phyloP scores from a whole-genome alignment of 2,113 vertebrate genomes.

The Anhinga rufa region DNA sequence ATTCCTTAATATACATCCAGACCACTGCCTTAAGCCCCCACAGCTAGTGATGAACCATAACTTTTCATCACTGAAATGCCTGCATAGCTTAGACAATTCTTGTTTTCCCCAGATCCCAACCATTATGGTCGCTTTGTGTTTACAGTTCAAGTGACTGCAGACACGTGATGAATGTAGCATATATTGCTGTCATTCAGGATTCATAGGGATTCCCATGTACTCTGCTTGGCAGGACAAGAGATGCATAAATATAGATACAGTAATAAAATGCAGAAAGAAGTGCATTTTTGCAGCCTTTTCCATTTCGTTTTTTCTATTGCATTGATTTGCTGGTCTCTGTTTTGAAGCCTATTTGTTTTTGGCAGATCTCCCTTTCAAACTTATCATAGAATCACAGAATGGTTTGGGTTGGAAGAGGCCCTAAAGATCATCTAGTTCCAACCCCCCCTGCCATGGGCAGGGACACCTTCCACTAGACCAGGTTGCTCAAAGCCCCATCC shows the following conservation, averaged over 20 bases:
- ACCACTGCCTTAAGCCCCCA: background rate
- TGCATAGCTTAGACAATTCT: background rate
- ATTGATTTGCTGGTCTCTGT: background rate
- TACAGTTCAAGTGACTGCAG: background rate
- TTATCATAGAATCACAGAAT: too few relatives aligned
- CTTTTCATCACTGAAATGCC: background rate
- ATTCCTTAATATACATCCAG: background rate
- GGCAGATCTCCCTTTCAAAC: background rate
- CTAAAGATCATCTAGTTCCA: too few relatives aligned
- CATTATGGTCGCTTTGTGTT: background rate
- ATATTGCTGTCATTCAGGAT: background rate
- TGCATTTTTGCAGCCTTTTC: background rate
- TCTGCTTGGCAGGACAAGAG: background rate
- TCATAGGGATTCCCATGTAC: background rate
- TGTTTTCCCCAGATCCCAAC: background rate
- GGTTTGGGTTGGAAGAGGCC: too few relatives aligned
- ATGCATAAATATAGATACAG: background rate
- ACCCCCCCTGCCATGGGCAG: too few relatives aligned
- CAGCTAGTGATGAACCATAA: background rate
- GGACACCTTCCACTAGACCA: too few relatives aligned
- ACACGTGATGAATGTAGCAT: background rate
- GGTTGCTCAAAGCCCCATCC: too few relatives aligned
- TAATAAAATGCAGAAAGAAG: background rate
- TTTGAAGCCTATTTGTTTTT: background rate
- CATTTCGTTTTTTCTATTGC: background rate